Evolutionary conservation across 2,888 invertebrate genomes (phyloP).

Genomic region (Escarpia spicata): DNA sequence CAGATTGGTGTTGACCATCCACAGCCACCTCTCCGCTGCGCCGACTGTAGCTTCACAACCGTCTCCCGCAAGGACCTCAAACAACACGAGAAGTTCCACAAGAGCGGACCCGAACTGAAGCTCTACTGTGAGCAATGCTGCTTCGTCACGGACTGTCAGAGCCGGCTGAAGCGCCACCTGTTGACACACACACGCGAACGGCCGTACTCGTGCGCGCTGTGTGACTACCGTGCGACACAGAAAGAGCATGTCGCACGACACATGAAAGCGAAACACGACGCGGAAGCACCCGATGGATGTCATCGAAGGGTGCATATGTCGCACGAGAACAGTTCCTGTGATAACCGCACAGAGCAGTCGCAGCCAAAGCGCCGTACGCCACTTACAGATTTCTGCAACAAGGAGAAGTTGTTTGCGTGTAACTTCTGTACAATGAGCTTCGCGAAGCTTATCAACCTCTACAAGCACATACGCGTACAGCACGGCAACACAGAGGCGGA

Average conservation of each 20-base stretch:
- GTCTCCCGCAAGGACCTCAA: conserved; percentile 56
- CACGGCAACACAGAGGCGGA: conserved; percentile 42
- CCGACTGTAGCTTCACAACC: conserved; percentile 54
- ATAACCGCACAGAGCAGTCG: background rate
- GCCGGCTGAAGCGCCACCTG: conserved; percentile 59
- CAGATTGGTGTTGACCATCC: background rate
- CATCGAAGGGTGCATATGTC: background rate
- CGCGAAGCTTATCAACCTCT: conserved; percentile 60
- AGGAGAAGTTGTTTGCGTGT: conserved; percentile 61
- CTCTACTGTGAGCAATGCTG: conserved; percentile 61
- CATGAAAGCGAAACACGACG: conserved; percentile 51
- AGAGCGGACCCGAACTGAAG: conserved; percentile 59
- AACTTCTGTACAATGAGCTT: conserved; percentile 63
- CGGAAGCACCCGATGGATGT: background rate
- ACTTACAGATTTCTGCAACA: conserved; percentile 26
- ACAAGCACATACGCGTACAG: conserved; percentile 61
- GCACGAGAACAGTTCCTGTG: background rate
- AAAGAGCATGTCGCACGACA: conserved; percentile 56
- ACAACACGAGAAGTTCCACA: conserved; percentile 62
- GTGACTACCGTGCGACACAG: conserved; percentile 58
- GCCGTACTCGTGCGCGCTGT: conserved; percentile 59
- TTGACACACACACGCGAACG: conserved; percentile 58
- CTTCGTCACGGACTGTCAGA: conserved; percentile 63
- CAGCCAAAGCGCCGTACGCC: conserved; percentile 18
- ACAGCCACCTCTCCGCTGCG: conserved; percentile 43